Conservation (phyloP, 2,888 invertebrate species). For the Lithodes maja region DNA sequence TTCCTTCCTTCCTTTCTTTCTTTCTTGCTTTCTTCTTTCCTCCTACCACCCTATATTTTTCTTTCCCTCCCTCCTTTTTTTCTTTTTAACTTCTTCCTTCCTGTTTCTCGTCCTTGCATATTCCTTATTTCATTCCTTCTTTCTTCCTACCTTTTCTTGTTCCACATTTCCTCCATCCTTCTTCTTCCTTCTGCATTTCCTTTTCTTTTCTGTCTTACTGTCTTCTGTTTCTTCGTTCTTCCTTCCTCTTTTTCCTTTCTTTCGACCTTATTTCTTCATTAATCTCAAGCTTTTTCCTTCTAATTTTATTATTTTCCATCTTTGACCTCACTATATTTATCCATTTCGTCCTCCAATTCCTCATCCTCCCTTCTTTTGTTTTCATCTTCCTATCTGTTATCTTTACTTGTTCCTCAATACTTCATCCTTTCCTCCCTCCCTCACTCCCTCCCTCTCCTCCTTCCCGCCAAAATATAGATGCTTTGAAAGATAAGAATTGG, state of each 20-base stretch:
- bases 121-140: background rate
- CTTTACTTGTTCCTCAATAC: background rate
- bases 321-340: no score
- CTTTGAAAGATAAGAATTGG: background rate
- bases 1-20: background rate
- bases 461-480: background rate
- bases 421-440: background rate
- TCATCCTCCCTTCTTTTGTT: background rate
- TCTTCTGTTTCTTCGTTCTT: background rate
- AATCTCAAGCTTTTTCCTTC: no score
- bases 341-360: background rate
- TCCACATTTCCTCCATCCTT: background rate
- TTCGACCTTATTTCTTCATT: background rate
- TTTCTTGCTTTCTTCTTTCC: background rate
- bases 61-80: background rate
- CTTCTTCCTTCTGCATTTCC: background rate
- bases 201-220: background rate
- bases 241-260: background rate
- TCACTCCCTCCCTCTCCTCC: background rate
- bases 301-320: no score
- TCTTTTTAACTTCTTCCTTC: background rate
- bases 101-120: background rate
- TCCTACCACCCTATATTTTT: background rate
- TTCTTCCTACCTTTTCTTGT: background rate
- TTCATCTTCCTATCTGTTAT: background rate